Conservation (phyloP, 2,888 invertebrate species). For the Antheraea assamensis region DNA sequence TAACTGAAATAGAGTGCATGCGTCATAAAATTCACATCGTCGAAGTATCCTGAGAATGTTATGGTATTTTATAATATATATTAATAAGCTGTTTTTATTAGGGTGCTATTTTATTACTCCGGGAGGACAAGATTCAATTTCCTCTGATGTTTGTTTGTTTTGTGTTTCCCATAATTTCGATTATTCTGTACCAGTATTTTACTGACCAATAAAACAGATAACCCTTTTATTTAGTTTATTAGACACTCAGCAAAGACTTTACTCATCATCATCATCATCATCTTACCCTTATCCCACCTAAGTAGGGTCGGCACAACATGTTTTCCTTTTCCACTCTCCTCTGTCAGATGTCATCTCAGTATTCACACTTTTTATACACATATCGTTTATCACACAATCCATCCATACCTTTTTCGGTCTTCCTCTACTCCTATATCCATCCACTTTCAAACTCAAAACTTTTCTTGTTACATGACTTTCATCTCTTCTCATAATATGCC, state of each 20-base stretch:
- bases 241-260: not conserved
- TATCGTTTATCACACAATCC: too few species aligned
- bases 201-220: not conserved
- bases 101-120: conserved; percentile 14
- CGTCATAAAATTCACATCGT: conserved; percentile 53
- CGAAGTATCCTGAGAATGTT: conserved; percentile 35
- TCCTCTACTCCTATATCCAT: too few species aligned
- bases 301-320: too few species aligned
- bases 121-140: not conserved
- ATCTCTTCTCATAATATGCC: too few species aligned
- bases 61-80: conserved; percentile 38
- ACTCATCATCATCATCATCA: too few species aligned
- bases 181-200: not conserved
- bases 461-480: too few species aligned
- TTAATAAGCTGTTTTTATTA: conserved; percentile 28
- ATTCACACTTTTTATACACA: too few species aligned
- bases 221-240: not conserved
- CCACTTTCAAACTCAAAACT: too few species aligned
- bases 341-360: too few species aligned
- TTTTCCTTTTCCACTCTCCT: too few species aligned
- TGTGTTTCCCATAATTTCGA: not conserved
- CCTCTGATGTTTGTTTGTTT: conserved; percentile 6
- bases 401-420: too few species aligned
- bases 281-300: too few species aligned
- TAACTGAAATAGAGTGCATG: conserved; percentile 68